Percentiles rank a stretch among this genome's conserved stretches.
These are phyloP conservation scores for Medauroidea extradentata DNA, from an alignment of 1,140 invertebrate species.

Conservation along the genomic window DNA sequence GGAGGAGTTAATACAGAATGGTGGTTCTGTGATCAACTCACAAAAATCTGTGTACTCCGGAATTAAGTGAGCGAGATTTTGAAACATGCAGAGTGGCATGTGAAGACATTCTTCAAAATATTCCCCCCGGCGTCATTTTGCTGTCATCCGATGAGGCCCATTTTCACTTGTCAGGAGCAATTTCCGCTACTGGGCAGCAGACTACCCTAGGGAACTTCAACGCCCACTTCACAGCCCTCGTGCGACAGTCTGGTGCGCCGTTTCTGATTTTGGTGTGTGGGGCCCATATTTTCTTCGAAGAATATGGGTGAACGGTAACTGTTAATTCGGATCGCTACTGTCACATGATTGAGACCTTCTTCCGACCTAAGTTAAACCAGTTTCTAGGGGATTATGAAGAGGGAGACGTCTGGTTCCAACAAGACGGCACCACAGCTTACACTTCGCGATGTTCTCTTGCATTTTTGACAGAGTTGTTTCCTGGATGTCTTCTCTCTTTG, in stretches of 20 bases:
- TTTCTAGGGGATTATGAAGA: slow-evolving; percentile 1
- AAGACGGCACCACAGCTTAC: slow-evolving; percentile 5
- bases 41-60: too few relatives aligned
- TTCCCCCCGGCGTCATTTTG: slow-evolving; percentile 3
- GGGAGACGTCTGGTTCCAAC: slow-evolving; percentile 11
- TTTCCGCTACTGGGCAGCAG: slow-evolving; percentile 11
- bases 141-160: slow-evolving; percentile 30
- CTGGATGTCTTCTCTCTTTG: slow-evolving; percentile 2
- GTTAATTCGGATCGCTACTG: slow-evolving; percentile 23
- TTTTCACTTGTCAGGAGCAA: slow-evolving; percentile 35
- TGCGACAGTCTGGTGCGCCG: slow-evolving; percentile 10
- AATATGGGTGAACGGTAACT: slow-evolving; percentile 10
- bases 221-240: slow-evolving; percentile 14
- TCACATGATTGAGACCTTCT: slow-evolving; percentile 19
- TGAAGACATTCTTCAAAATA: background rate
- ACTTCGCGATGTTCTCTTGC: background rate
- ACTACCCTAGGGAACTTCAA: slow-evolving; percentile 12
- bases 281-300: slow-evolving; percentile 7
- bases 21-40: background rate
- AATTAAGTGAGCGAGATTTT: too few relatives aligned
- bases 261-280: slow-evolving; percentile 5
- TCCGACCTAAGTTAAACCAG: slow-evolving; percentile 15
- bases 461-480: slow-evolving; percentile 2
- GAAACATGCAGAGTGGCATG: too few relatives aligned
- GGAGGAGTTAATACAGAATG: slow-evolving; percentile 10